Conservation (phyloP, 1,140 invertebrate species). For the Littorina saxatilis region DNA sequence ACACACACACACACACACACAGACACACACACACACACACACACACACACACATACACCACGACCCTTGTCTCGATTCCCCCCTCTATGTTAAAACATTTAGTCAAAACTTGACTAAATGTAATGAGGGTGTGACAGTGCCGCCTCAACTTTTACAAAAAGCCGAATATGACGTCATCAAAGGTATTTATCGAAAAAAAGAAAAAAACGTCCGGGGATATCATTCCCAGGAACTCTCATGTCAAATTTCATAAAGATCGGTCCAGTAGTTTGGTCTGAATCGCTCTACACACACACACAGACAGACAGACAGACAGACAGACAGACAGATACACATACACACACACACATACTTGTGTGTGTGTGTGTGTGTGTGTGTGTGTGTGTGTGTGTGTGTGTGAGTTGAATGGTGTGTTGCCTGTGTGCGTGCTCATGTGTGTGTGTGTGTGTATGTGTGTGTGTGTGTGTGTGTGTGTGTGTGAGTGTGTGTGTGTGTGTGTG, state of each 20-base stretch:
- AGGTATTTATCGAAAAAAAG: not conserved
- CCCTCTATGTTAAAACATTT: not conserved
- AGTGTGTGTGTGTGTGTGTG: too few species aligned
- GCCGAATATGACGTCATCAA: too few species aligned
- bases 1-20: conserved; percentile 17
- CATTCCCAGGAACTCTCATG: too few species aligned
- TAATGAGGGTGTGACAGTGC: too few species aligned
- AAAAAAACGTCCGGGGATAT: too few species aligned
- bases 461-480: not conserved
- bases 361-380: not conserved
- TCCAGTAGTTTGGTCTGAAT: too few species aligned
- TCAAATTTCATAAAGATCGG: too few species aligned
- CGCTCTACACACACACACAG: conserved; percentile 10
- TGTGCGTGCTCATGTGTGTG: conserved; percentile 11
- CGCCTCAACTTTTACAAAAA: too few species aligned
- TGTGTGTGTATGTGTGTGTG: conserved; percentile 11
- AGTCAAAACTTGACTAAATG: too few species aligned
- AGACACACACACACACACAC: conserved; percentile 16
- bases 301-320: not conserved
- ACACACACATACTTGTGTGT: not conserved
- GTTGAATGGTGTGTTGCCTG: not conserved
- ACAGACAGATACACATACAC: not conserved
- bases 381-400: conserved; percentile 11
- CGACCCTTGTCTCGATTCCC: too few species aligned
- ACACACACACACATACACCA: not conserved